Conservation (phyloP, 2,797 vertebrate genomes). For the Cheirogaleus major region DNA sequence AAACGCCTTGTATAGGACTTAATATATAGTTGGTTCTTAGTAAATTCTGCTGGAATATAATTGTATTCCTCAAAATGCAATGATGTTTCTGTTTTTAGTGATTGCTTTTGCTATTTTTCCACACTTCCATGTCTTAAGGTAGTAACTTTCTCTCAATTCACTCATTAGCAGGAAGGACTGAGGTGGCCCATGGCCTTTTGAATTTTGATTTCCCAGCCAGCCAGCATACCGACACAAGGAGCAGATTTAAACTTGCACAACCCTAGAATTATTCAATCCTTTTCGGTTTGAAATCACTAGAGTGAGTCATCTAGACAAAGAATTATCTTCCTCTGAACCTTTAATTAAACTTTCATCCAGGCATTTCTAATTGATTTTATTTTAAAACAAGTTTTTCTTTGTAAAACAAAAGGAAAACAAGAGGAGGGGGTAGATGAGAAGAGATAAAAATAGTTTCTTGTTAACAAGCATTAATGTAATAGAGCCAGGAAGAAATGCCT, state of each 20-base stretch:
- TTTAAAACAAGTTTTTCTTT: constrained; percentile 58
- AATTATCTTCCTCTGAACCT: background rate
- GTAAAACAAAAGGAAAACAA: constrained; percentile 16
- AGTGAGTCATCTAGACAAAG: constrained; percentile 15
- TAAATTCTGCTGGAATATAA: background rate
- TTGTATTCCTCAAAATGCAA: background rate
- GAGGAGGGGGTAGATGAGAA: background rate
- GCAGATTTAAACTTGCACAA: background rate
- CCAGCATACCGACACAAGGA: background rate
- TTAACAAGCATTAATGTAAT: background rate
- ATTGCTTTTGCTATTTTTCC: background rate
- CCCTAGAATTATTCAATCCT: background rate
- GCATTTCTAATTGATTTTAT: constrained; percentile 49
- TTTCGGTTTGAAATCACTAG: background rate
- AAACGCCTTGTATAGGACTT: background rate
- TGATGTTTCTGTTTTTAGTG: background rate
- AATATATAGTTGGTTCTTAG: background rate
- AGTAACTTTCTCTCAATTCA: background rate
- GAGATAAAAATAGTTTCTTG: background rate
- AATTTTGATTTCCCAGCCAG: background rate
- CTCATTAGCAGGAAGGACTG: background rate
- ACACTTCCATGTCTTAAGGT: background rate
- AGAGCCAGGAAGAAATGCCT: background rate
- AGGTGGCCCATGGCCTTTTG: background rate
- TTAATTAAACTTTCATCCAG: constrained; percentile 39